Conservation (phyloP, 2,797 vertebrate genomes). For the Rhodeus uyekii region DNA sequence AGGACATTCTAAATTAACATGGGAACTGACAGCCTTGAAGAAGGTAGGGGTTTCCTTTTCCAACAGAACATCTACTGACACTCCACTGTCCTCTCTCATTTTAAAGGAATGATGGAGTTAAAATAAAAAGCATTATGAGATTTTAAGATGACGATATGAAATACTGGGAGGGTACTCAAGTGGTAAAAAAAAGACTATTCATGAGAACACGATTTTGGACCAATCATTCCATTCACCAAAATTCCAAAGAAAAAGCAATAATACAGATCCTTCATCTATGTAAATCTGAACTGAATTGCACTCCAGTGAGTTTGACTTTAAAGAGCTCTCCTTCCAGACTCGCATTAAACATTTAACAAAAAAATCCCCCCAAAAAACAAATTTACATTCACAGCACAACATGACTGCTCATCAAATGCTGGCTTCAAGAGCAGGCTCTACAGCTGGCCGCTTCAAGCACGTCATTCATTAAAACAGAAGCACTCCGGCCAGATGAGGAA, state of each 20-base stretch:
- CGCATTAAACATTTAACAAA: conserved; percentile 31
- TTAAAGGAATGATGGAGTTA: background rate
- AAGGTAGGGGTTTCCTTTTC: background rate
- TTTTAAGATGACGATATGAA: background rate
- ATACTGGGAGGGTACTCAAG: background rate
- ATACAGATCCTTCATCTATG: background rate
- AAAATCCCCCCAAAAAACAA: background rate
- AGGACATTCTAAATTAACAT: background rate
- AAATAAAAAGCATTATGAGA: background rate
- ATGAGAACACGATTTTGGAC: background rate
- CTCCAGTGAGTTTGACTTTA: conserved; percentile 5
- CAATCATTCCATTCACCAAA: background rate
- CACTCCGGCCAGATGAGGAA: background rate
- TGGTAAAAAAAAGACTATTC: background rate
- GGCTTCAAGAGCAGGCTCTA: conserved; percentile 26
- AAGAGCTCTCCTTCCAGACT: background rate
- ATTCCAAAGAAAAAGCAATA: background rate
- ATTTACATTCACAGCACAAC: conserved; percentile 27
- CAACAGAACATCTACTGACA: background rate
- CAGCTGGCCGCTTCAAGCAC: conserved; percentile 25
- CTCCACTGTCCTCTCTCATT: background rate
- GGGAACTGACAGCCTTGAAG: background rate
- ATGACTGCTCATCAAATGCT: conserved; percentile 42
- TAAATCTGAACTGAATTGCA: background rate
- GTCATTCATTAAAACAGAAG: conserved; percentile 45